Conservation (phyloP, 53 echinoderm and acorn worm species). For the Temnopleurus reevesii region DNA sequence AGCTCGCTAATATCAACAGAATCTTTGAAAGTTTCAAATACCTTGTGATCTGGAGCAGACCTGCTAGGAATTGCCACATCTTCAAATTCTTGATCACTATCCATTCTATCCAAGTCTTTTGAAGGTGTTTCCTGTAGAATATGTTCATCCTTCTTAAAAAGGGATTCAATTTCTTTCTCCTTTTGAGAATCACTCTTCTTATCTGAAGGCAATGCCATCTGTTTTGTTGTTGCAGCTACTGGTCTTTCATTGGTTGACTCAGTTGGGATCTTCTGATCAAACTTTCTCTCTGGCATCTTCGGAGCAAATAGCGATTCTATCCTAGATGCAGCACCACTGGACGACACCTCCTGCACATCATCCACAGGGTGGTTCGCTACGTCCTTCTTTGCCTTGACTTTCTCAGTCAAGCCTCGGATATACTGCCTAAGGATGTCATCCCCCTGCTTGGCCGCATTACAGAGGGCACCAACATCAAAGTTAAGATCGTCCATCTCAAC, state of each 20-base stretch:
- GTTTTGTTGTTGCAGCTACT: background rate
- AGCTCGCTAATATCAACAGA: too few species aligned
- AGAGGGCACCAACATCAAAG: conserved; percentile 84
- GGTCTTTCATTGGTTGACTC: background rate
- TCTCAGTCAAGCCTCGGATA: conserved; percentile 75
- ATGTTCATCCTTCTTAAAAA: background rate
- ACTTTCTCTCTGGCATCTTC: conserved; percentile 34
- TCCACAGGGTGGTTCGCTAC: background rate
- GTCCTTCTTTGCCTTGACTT: conserved; percentile 60
- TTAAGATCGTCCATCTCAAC: conserved; percentile 60
- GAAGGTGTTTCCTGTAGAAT: background rate
- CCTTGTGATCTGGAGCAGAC: background rate
- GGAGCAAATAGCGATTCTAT: conserved; percentile 28
- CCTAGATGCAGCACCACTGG: background rate
- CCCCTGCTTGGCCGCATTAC: conserved; percentile 83
- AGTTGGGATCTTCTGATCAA: background rate
- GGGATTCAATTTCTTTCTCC: background rate
- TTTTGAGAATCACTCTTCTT: background rate
- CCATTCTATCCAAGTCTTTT: background rate
- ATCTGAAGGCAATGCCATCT: background rate
- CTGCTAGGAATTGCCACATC: too few species aligned
- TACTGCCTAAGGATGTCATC: conserved; percentile 84
- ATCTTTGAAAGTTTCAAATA: background rate
- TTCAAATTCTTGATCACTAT: background rate
- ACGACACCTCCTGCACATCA: background rate